Conservation (phyloP, 2,113 vertebrate genomes). For the Hystrix cristata region DNA sequence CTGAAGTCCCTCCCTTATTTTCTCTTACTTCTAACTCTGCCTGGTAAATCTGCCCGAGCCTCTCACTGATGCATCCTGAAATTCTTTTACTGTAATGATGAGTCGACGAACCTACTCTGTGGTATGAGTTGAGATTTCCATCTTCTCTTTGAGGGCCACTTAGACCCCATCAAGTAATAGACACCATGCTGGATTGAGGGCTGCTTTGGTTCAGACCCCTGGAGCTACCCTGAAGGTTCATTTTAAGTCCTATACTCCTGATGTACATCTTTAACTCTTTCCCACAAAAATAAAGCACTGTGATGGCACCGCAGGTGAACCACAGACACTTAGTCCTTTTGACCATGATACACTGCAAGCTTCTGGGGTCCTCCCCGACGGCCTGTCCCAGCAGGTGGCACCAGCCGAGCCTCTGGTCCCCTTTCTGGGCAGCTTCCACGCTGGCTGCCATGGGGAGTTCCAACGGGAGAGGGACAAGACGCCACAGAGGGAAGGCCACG, state of each 20-base stretch:
- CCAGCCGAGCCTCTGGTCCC: background rate
- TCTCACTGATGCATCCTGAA: background rate
- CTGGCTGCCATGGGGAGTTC: rapidly evolving
- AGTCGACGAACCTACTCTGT: no score
- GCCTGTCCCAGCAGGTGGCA: background rate
- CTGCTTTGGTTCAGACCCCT: background rate
- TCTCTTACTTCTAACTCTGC: background rate
- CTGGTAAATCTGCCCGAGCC: background rate
- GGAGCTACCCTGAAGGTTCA: background rate
- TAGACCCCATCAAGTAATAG: background rate
- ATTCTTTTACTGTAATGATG: background rate
- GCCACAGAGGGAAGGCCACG: background rate
- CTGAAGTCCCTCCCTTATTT: background rate
- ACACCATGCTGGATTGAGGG: rapidly evolving
- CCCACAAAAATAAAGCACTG: background rate
- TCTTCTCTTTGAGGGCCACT: background rate
- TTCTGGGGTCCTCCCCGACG: background rate
- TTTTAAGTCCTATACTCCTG: background rate
- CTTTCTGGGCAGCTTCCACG: background rate
- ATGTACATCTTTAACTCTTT: background rate
- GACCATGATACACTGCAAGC: background rate
- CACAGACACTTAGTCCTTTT: background rate
- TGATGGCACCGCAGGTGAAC: background rate
- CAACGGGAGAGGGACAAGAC: no score
- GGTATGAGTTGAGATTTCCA: background rate